Base-by-base conservation (phyloP, 2,888 invertebrate genomes). In the Microdon myrmicae region DNA sequence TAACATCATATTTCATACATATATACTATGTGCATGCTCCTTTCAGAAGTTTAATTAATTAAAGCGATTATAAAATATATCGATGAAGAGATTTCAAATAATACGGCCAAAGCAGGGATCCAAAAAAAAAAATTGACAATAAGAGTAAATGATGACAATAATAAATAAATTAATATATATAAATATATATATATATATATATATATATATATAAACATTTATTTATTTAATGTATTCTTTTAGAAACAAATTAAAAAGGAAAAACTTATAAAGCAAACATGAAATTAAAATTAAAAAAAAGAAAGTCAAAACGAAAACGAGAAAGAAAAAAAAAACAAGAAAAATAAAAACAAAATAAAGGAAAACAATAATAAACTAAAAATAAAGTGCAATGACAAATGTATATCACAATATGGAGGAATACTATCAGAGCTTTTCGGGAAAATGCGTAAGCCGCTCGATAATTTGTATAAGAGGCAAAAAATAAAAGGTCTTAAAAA, bases 351-450 rank as follows among this genome's bases (percentile, higher is more conserved):
- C 13, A 37, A 48, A 49, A 31, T 32, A 16, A 13, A 5, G 14
- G 9, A 16, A 8, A 12, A 6, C 4, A 12, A 32, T 6, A 10
- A n/a, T 13, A 32, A 13, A 32, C 14, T 3, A 9, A 25, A 26
- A 28, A 47, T 7, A 26, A 16, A 35, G 25, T 16, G 19, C 28
- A 39, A 59, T 54, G 14, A 60, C 59, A 68, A 58, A 71, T 73
- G 71, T 74, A 75, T 75, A 75, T 75, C 75, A 75, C 75, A 66
- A 59, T 59, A 66, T 56, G 59, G 66, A 66, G 59, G 66, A 66
- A 66, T 66, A 66, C 59, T 47, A 59, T 66, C 28, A 47, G 35
- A 58, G 51, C 51, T 61, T 35, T 61, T 61, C 51, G 34, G 45
- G 45, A 37, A 48, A 26, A 49, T 32, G 29, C 39, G n/a, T 17